Evolutionary conservation across 2,888 invertebrate species (phyloP), one percentile per base, ranked within the genome.

Genomic region (Chelonus formosanus): DNA sequence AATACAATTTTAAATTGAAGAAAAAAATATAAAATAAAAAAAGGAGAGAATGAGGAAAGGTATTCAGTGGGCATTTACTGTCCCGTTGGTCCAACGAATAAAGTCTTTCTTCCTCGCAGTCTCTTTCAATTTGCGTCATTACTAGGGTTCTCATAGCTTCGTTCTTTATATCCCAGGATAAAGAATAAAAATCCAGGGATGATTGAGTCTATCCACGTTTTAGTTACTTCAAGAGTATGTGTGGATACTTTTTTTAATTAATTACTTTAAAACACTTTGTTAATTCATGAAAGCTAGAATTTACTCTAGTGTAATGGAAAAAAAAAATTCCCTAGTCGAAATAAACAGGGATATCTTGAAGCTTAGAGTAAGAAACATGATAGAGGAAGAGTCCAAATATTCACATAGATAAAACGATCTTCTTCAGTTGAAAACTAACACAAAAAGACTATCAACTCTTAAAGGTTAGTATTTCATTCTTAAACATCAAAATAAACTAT

Each of bases 21-120:
- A 58, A 58, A 34, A 58, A 58, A 58, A 47, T 10, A 34, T 10
- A 10, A 47, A n/a, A 6, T 4, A n/a, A 34, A 44, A n/a, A 40
- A 43, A 5, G 3, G 6, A 43, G 54, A 60, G 47, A 43, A 20
- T 54, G n/a, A 40, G 56, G 50, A 50, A 55, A 54, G 50, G 52
- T 34, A 57, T 63, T 52, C 52, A 34, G 43, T 56, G 55, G 35
- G 60, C 60, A 61, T 65, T 65, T 66, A 67, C 61, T 65, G 60
- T 65, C 44, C 55, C 63, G 58, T 32, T 47, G 58, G 35, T 31
- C 44, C 34, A 45, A 45, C 35, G 58, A 58, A 58, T 47, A 44
- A 58, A 58, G 45, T 58, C 58, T 55, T 20, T 45, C 60, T 63
- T 53, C 40, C 53, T 61, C 43, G 45, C 36, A 50, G 55, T 68